Evolutionary conservation across 2,797 vertebrate genomes (phyloP).

Genomic region (Cossypha heuglini): DNA sequence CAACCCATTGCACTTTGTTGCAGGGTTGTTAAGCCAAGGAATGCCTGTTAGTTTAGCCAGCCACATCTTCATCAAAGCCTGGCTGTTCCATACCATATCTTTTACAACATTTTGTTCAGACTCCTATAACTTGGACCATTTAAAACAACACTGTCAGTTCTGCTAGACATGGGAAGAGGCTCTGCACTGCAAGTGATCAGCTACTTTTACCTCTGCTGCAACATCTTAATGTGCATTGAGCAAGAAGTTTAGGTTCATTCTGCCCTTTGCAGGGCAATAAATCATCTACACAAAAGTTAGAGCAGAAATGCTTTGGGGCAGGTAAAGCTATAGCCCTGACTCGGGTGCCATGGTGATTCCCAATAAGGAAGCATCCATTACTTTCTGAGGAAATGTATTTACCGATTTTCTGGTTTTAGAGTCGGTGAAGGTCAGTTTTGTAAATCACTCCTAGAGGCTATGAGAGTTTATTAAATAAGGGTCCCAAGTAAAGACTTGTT

Average conservation of each 20-base stretch:
- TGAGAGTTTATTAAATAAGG: conserved; percentile 14
- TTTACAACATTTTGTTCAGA: background rate
- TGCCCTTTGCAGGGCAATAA: background rate
- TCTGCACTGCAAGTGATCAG: background rate
- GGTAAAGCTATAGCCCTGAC: background rate
- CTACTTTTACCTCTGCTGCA: background rate
- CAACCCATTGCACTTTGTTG: background rate
- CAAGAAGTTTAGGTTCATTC: background rate
- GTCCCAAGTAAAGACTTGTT: conserved; percentile 23
- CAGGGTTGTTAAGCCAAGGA: background rate
- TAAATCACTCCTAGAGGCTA: background rate
- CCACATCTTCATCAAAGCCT: background rate
- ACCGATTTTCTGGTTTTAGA: background rate
- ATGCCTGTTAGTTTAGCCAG: background rate
- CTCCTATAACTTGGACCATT: background rate
- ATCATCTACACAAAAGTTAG: background rate
- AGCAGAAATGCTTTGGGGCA: background rate
- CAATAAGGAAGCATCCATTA: background rate
- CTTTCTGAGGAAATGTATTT: background rate
- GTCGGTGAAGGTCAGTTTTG: background rate
- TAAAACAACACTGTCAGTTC: background rate
- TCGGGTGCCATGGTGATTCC: background rate
- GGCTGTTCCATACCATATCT: background rate
- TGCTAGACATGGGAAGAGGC: background rate
- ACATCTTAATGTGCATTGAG: background rate